phyloP scores from a whole-genome alignment of 2,797 vertebrate species.

The Liparis tanakae region DNA sequence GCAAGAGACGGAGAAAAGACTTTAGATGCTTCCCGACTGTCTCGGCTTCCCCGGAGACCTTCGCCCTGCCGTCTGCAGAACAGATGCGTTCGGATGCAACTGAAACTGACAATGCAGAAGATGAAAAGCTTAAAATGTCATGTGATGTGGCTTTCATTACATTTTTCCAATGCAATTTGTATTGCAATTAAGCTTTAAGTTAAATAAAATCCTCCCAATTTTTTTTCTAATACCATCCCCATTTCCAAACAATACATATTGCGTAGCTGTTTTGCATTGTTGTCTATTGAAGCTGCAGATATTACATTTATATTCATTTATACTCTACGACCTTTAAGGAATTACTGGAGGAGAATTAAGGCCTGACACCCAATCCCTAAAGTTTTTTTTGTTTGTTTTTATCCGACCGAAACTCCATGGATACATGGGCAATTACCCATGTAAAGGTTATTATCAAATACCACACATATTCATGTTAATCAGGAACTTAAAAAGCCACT shows the following conservation, averaged over 20 bases:
- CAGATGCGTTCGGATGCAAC: conserved; percentile 31
- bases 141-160: not conserved
- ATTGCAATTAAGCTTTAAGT: not conserved
- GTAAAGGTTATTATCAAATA: not conserved
- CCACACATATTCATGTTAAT: conserved; percentile 2
- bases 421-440: not conserved
- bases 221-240: not conserved
- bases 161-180: not conserved
- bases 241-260: conserved; percentile 3
- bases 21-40: conserved; percentile 60
- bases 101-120: conserved; percentile 33
- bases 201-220: not conserved
- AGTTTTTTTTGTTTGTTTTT: not conserved
- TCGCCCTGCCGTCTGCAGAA: conserved; percentile 43
- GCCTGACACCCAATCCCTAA: not conserved
- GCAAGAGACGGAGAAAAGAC: conserved; percentile 53
- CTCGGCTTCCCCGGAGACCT: conserved; percentile 45
- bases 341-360: not conserved
- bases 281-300: not conserved
- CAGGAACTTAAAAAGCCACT: not conserved
- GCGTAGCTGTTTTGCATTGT: not conserved
- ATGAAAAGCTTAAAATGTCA: conserved; percentile 15
- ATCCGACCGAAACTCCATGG: not conserved
- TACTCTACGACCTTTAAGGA: not conserved
- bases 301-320: not conserved